These are phyloP conservation scores for Diorhabda elongata DNA, from an alignment of 1,140 invertebrate species.

Conservation along the genomic window DNA sequence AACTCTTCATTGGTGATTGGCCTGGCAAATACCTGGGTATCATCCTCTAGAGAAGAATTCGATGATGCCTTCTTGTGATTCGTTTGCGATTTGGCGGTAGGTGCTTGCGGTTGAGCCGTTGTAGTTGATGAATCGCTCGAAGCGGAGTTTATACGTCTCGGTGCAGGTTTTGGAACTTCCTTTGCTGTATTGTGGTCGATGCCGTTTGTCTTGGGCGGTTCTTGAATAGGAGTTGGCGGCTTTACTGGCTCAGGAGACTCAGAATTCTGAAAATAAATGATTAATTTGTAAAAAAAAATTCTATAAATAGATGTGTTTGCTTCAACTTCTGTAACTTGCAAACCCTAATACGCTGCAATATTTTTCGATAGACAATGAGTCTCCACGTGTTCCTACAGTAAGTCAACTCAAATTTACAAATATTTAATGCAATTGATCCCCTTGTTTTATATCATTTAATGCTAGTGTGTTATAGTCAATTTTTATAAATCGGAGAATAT, in stretches of 20 bases:
- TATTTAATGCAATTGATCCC: too few species aligned
- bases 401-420: too few species aligned
- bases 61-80: slow-evolving; percentile 41
- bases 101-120: slow-evolving; percentile 9
- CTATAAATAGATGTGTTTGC: too few species aligned
- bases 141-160: slow-evolving; percentile 33
- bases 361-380: too few species aligned
- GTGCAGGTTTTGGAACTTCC: slow-evolving; percentile 44
- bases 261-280: slow-evolving; percentile 9
- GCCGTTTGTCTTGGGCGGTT: slow-evolving; percentile 35
- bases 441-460: too few species aligned
- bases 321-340: too few species aligned
- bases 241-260: slow-evolving; percentile 16
- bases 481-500: too few species aligned
- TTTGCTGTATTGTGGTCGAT: slow-evolving; percentile 29
- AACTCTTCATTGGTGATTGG: slow-evolving; percentile 88
- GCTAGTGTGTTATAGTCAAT: too few species aligned
- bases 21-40: slow-evolving; percentile 59
- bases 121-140: slow-evolving; percentile 26
- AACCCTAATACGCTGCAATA: too few species aligned
- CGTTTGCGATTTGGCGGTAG: slow-evolving; percentile 33
- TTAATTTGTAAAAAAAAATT: not conserved
- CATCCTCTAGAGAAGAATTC: slow-evolving; percentile 42
- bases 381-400: too few species aligned
- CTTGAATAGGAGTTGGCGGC: slow-evolving; percentile 10